Evolutionary conservation across 2,888 invertebrate genomes (phyloP).

Genomic region (Iphiclides podalirius): DNA sequence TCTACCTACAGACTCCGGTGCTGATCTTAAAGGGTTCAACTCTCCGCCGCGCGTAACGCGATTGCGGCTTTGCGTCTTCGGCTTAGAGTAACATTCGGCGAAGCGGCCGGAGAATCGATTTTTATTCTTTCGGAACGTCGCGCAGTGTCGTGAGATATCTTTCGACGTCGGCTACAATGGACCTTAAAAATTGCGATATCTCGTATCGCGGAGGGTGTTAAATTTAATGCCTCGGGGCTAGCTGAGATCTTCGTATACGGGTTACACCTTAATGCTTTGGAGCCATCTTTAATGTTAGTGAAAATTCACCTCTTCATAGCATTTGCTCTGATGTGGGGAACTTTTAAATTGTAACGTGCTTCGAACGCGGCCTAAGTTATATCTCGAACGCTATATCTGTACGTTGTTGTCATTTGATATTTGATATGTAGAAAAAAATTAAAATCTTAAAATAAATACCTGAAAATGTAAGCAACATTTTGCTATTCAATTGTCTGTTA

Average conservation of each 20-base stretch:
- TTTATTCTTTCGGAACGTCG: slow-evolving; percentile 25
- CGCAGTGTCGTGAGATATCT: slow-evolving; percentile 21
- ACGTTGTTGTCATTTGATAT: neutral
- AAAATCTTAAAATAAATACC: too few relatives aligned
- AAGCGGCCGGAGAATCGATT: slow-evolving; percentile 46
- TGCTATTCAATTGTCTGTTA: too few relatives aligned
- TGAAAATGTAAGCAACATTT: too few relatives aligned
- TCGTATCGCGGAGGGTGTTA: slow-evolving; percentile 27
- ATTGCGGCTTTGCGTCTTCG: slow-evolving; percentile 42
- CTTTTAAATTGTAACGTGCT: neutral
- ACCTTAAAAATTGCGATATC: slow-evolving; percentile 33
- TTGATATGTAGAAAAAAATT: too few relatives aligned
- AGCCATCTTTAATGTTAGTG: neutral
- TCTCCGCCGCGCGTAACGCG: slow-evolving; percentile 32
- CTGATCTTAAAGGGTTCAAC: slow-evolving; percentile 70
- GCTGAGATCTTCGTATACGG: slow-evolving; percentile 1
- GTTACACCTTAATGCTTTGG: neutral
- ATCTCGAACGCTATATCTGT: neutral
- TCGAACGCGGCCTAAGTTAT: neutral
- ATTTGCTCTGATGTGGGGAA: neutral
- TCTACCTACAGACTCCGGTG: slow-evolving; percentile 54
- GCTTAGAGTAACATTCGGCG: slow-evolving; percentile 29
- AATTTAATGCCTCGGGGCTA: slow-evolving; percentile 28
- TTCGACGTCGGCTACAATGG: slow-evolving; percentile 26
- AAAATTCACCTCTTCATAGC: neutral